These are phyloP conservation scores for Penaeus monodon DNA, from an alignment of 2,888 invertebrate genomes.

Conservation along the genomic window DNA sequence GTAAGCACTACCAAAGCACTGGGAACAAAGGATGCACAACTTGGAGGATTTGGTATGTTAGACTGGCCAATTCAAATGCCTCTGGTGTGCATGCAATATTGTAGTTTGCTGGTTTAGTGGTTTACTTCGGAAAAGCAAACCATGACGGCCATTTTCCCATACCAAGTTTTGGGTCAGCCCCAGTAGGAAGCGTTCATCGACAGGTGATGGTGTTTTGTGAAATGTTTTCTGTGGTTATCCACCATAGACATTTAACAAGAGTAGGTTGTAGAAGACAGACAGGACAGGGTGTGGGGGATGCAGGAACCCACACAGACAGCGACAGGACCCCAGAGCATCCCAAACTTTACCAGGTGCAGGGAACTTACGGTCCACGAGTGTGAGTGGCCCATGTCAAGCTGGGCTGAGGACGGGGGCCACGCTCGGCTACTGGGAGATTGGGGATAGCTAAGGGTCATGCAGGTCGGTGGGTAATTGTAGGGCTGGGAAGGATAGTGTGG, in stretches of 20 bases:
- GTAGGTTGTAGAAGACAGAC: slow-evolving; percentile 15
- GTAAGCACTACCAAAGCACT: slow-evolving; percentile 44
- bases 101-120: neutral
- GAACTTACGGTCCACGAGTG: slow-evolving; percentile 61
- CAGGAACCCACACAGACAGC: slow-evolving; percentile 57
- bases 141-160: slow-evolving; percentile 10
- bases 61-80: neutral
- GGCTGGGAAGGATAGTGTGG: slow-evolving; percentile 35
- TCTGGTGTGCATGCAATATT: too few species aligned
- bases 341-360: slow-evolving; percentile 52
- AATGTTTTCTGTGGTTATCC: neutral
- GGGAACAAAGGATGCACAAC: slow-evolving; percentile 3
- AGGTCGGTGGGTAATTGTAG: slow-evolving; percentile 46
- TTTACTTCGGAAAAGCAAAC: neutral
- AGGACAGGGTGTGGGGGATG: slow-evolving; percentile 54
- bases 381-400: slow-evolving; percentile 51
- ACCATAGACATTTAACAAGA: slow-evolving; percentile 1
- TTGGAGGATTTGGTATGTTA: neutral
- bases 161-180: slow-evolving; percentile 1
- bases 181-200: neutral
- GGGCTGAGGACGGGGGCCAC: slow-evolving; percentile 52
- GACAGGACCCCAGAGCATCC: slow-evolving; percentile 49
- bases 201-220: neutral
- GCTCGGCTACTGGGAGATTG: slow-evolving; percentile 46
- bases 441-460: slow-evolving; percentile 53